These are phyloP conservation scores for Ovibos moschatus DNA, from an alignment of 2,113 vertebrate species.

Conservation along the genomic window DNA sequence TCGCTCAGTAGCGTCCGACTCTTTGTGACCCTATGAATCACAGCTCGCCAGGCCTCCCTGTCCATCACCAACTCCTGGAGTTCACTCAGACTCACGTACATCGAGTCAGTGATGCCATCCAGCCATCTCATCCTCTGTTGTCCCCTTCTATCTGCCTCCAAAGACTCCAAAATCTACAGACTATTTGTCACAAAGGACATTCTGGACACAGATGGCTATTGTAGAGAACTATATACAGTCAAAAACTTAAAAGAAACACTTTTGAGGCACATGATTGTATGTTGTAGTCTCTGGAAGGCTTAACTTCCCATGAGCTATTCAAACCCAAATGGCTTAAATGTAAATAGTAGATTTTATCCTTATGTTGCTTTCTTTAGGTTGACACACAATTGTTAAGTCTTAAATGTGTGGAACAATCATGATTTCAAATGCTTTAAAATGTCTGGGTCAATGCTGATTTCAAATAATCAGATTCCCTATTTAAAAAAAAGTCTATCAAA, in stretches of 20 bases:
- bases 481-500: background rate
- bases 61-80: no score
- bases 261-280: background rate
- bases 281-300: background rate
- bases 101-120: no score
- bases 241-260: background rate
- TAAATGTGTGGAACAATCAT: background rate
- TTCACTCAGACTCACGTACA: no score
- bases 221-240: background rate
- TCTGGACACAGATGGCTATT: background rate
- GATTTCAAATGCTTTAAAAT: background rate
- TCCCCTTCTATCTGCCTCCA: background rate
- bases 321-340: background rate
- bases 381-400: background rate
- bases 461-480: background rate
- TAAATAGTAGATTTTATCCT: background rate
- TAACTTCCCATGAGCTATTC: background rate
- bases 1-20: no score
- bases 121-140: no score
- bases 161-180: background rate
- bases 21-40: no score
- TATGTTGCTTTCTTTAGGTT: background rate
- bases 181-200: background rate
- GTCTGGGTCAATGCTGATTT: background rate
- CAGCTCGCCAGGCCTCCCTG: no score